Conservation (phyloP, 2,113 vertebrate species). For the Vulpes lagopus region DNA sequence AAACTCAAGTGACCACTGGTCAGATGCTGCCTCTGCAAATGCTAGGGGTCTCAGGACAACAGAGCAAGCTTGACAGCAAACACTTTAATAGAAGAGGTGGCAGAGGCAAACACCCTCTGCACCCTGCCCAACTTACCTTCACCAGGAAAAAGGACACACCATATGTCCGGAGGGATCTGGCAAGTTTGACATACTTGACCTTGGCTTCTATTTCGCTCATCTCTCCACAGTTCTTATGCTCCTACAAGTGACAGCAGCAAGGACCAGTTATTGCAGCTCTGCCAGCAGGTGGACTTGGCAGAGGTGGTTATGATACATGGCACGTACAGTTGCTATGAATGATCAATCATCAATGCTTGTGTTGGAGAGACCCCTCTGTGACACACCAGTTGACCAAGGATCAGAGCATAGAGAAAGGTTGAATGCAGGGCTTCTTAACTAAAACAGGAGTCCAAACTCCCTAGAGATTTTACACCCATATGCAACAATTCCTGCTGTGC, state of each 20-base stretch:
- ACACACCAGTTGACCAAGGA: neutral
- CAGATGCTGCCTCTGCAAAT: neutral
- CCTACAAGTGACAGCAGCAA: slow-evolving; percentile 85
- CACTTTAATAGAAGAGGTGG: neutral
- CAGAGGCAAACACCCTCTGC: neutral
- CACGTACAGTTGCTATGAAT: accelerated
- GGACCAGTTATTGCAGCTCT: slow-evolving; percentile 21
- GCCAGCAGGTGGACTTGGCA: neutral
- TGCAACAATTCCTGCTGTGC: neutral
- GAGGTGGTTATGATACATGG: neutral
- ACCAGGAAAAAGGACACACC: slow-evolving; percentile 99
- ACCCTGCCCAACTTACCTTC: slow-evolving; percentile 89
- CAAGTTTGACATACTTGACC: slow-evolving; percentile 98
- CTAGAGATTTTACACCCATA: neutral
- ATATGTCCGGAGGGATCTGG: slow-evolving; percentile 95
- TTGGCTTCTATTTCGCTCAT: slow-evolving; percentile 99
- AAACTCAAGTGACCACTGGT: neutral
- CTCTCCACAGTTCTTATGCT: slow-evolving; percentile 97
- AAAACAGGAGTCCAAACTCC: neutral
- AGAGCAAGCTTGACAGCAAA: neutral
- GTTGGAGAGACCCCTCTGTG: neutral
- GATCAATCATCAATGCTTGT: neutral
- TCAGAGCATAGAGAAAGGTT: neutral
- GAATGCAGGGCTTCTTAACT: neutral
- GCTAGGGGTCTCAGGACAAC: neutral